These are phyloP conservation scores for Acanthosoma haemorrhoidale DNA, from an alignment of 2,888 invertebrate genomes.

Conservation along the genomic window DNA sequence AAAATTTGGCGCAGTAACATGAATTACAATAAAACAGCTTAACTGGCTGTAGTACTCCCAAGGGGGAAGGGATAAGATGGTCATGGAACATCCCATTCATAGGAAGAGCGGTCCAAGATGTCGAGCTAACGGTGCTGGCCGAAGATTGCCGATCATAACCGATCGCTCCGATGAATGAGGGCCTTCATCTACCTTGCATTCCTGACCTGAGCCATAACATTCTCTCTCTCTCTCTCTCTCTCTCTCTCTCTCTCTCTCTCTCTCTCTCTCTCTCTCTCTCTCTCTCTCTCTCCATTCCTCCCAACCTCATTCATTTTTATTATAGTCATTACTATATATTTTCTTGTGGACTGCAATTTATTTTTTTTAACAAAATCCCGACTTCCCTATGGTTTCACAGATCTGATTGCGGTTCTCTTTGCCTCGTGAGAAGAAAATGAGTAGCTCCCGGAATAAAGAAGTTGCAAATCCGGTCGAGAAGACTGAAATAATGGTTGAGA, in stretches of 20 bases:
- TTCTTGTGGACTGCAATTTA: too few relatives aligned
- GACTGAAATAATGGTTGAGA: too few relatives aligned
- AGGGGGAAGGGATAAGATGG: conserved; percentile 2
- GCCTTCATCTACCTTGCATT: conserved; percentile 12
- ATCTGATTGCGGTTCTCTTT: too few relatives aligned
- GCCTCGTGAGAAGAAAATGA: too few relatives aligned
- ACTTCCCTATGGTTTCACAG: too few relatives aligned
- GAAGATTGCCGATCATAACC: conserved; percentile 11
- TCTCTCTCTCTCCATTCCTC: too few relatives aligned
- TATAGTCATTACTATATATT: too few relatives aligned
- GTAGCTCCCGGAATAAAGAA: too few relatives aligned
- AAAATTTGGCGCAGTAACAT: background rate
- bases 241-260: background rate
- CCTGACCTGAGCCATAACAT: conserved; percentile 23
- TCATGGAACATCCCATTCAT: conserved; percentile 4
- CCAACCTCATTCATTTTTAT: too few relatives aligned
- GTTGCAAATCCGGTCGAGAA: too few relatives aligned
- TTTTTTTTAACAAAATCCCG: too few relatives aligned
- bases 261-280: too few relatives aligned
- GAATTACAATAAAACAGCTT: background rate
- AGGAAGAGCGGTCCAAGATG: background rate
- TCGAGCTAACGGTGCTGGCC: conserved; percentile 11
- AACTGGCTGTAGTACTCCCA: background rate
- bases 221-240: background rate
- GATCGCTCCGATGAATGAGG: background rate